Base-by-base conservation (phyloP, 2,888 invertebrate species). In the Andrena bucephala region DNA sequence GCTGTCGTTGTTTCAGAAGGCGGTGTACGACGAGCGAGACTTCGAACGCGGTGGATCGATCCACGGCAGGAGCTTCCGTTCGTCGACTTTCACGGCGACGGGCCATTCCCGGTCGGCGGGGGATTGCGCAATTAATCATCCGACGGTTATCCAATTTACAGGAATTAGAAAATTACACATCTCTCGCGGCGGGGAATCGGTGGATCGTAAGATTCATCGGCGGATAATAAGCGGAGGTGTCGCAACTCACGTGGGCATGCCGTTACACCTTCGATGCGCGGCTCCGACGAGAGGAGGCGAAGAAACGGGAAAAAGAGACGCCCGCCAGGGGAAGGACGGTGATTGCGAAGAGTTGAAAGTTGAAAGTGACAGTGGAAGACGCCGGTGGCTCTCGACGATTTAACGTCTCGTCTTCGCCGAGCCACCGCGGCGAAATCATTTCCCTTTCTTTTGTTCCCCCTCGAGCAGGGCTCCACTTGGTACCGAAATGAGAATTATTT, bases 311-410 rank as follows among this genome's bases (percentile, higher is more conserved):
- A 10, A 50, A 24, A 10, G 10, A 24, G 50, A 5, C 50, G 66
- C 31, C 42, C 33, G 33, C 52, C 36, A 50, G 31, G 48, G 52
- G 57, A 59, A 69, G 71, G 48, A 71, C 36, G 76, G 63, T 60
- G 66, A 63, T 85, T 65, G 63, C 75, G 71, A 66, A 8, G 79
- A 87, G 87, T 87, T 87, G 87, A 83, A 87, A 87, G 87, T 87
- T 87, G 85, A 87, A 85, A 87, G 87, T 50, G 75, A 87, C 69
- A 77, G 77, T 54, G 57, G 75, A 75, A 48, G 62, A 80, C 67
- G 52, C 50, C n/a, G 59, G 73, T 42, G 69, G 27, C 50, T 16
- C 67, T 70, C 62, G 63, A 27, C 33, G 42, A 42, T 42, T 36
- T 31, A 52, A 52, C 20, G 20, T 52, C 42, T 31, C 27, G 33